Evolutionary conservation across 2,888 invertebrate genomes (phyloP).

Genomic region (Achlya flavicornis): DNA sequence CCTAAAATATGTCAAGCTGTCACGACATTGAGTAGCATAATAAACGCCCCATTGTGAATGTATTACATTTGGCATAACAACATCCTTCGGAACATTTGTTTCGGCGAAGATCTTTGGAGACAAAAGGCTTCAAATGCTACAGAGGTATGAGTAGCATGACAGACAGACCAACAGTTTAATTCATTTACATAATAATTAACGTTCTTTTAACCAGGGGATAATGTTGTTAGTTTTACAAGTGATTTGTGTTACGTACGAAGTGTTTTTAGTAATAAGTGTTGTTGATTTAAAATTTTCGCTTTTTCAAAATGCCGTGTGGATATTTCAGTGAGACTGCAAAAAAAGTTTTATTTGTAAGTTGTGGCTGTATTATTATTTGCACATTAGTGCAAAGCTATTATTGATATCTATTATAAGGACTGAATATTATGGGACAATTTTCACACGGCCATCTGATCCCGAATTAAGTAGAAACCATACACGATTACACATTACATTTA

Average conservation of each 20-base stretch:
- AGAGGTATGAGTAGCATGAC: conserved; percentile 51
- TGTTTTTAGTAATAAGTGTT: conserved; percentile 16
- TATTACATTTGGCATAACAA: conserved; percentile 15
- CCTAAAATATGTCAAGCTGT: conserved; percentile 5
- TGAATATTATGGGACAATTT: too few species aligned
- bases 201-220: conserved; percentile 32
- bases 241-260: conserved; percentile 21
- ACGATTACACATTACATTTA: too few species aligned
- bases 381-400: too few species aligned
- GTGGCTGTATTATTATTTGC: neutral
- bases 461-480: too few species aligned
- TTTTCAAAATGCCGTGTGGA: conserved; percentile 72
- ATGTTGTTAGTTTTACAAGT: conserved; percentile 45
- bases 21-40: conserved; percentile 1
- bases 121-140: conserved; percentile 54
- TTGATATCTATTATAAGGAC: too few species aligned
- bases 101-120: conserved; percentile 38
- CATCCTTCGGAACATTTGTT: conserved; percentile 42
- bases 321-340: conserved; percentile 70
- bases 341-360: conserved; percentile 67
- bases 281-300: conserved; percentile 15
- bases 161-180: conserved; percentile 61
- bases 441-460: too few species aligned
- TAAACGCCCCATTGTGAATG: conserved; percentile 6
- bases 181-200: conserved; percentile 76